phyloP scores from a whole-genome alignment of 2,888 invertebrate species.

The Marronus borbonicus region DNA sequence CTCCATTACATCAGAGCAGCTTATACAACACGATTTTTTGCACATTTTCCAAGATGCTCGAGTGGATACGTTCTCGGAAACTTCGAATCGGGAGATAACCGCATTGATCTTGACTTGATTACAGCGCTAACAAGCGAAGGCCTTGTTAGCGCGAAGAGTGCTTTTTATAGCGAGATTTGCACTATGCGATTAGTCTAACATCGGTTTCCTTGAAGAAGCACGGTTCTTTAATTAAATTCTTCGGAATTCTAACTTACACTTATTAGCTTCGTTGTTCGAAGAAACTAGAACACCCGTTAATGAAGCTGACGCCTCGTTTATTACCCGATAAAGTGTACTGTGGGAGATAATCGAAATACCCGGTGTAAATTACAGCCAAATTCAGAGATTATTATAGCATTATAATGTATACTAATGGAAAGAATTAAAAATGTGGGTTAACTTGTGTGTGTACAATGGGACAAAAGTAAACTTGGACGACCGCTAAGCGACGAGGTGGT shows the following conservation, averaged over 20 bases:
- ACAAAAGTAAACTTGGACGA: too few species aligned
- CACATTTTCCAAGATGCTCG: not conserved
- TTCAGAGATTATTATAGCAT: too few species aligned
- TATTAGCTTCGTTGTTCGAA: not conserved
- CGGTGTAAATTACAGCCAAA: too few species aligned
- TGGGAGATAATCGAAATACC: too few species aligned
- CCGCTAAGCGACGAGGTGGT: too few species aligned
- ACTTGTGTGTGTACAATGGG: too few species aligned
- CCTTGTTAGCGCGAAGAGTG: not conserved
- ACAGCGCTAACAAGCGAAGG: not conserved
- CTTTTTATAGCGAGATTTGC: not conserved
- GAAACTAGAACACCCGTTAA: slow-evolving; percentile 15
- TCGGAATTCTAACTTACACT: not conserved
- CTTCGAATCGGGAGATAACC: not conserved
- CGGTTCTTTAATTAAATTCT: not conserved
- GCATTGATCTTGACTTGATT: not conserved
- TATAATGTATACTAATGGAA: too few species aligned
- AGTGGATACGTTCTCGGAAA: too few species aligned
- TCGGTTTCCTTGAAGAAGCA: not conserved
- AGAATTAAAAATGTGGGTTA: too few species aligned
- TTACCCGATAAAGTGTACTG: not conserved
- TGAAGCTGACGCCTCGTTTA: not conserved
- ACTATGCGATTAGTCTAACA: not conserved
- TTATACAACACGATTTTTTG: not conserved
- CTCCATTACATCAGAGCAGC: not conserved